Conservation (phyloP, 1,140 invertebrate genomes). For the Chrysoperla carnea region DNA sequence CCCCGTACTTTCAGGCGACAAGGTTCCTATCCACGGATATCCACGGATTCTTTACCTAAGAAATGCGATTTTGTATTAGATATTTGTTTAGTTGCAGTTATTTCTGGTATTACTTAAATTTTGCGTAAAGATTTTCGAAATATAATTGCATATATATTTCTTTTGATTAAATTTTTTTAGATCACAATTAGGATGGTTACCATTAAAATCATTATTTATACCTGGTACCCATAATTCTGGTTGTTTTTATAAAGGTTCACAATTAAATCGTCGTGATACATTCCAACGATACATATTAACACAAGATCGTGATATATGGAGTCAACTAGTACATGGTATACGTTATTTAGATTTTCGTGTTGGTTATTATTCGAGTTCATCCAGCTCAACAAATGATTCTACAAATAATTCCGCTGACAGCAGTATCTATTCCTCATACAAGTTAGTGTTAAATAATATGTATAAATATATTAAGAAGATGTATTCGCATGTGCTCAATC, state of each 20-base stretch:
- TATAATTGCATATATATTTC: too few species aligned
- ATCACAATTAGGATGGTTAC: constrained; percentile 27
- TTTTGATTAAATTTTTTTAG: constrained; percentile 13
- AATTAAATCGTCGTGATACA: constrained; percentile 19
- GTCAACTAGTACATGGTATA: constrained; percentile 61
- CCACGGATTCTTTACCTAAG: too few species aligned
- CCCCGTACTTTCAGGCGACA: too few species aligned
- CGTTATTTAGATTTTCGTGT: constrained; percentile 63
- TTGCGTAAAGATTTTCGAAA: too few species aligned
- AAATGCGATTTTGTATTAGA: too few species aligned
- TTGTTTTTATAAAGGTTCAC: constrained; percentile 28
- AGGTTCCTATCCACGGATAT: too few species aligned
- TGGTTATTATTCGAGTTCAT: constrained; percentile 30
- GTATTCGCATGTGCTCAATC: constrained; percentile 21
- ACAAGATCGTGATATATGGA: constrained; percentile 62
- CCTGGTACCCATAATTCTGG: constrained; percentile 56
- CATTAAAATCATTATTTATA: constrained; percentile 37
- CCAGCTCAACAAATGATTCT: too few species aligned
- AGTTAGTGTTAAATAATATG: constrained; percentile 33
- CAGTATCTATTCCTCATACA: constrained; percentile 19
- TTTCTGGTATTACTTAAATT: too few species aligned
- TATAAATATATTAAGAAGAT: constrained; percentile 32
- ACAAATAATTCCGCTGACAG: too few species aligned
- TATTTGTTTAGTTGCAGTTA: too few species aligned
- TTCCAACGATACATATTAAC: constrained; percentile 32